Evolutionary conservation across 2,797 vertebrate species (phyloP), one percentile per base, ranked within the genome.

Genomic region (Parauchenoglanis punctatus): DNA sequence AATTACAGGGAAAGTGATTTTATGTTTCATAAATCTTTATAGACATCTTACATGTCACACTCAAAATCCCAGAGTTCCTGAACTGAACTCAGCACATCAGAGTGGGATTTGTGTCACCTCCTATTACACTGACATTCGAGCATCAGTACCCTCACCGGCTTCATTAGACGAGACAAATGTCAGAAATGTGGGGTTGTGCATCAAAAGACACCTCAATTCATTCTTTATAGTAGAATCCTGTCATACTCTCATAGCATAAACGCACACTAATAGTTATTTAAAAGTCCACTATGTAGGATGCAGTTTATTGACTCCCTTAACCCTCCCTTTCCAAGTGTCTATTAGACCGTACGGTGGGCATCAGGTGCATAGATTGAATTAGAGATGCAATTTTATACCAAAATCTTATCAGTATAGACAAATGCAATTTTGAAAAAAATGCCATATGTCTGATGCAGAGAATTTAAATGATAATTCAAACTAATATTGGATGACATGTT

Each of bases 1-100:
- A 58, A 78, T 23, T 2, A 78, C 18, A 56, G 28, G 28, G 23
- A 58, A 56, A 78, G 17, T 78, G 17, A 78, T 78, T 78, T 78
- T 56, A 56, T 77, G 75, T 77, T 78, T 78, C n/a, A 58, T 35
- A 78, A 78, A 58, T 35, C 52, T 78, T 78, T 40, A 78, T 31
- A 78, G 28, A 78, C 8, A 4, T 23, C 3, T 31, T 31, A 56
- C 75, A 15, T 18, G n/a, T 17, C 49, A 8, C 46, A 52, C 73
- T 78, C 3, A 0, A 31, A 58, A 8, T 31, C 6, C 75, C 75
- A n/a, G 44, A 77, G 25, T 18, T 77, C 46, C 75, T 56, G 8
- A 20, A 7, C 52, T 78, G 15, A 56, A 2, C 28, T 61, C 18
- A 1, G 54, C 52, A 31, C 54, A 80, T 25, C 77, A 40, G 54